phyloP scores from a whole-genome alignment of 1,140 invertebrate species.

The Trachymyrmex cornetzi region DNA sequence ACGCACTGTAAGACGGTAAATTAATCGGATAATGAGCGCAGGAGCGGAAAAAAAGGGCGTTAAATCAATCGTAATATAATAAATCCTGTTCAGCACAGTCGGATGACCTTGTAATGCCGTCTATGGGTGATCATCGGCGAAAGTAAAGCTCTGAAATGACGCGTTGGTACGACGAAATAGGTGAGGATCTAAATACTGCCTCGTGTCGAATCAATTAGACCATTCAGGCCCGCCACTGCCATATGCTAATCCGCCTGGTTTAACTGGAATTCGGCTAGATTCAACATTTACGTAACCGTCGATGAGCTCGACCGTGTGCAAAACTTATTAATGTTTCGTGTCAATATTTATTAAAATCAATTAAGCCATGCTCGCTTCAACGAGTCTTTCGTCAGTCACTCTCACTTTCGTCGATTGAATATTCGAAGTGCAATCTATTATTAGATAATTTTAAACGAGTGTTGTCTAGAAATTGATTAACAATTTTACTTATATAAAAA shows the following conservation, averaged over 20 bases:
- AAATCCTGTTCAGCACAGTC: background rate
- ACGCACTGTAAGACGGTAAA: slow-evolving; percentile 39
- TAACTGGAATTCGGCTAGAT: slow-evolving; percentile 39
- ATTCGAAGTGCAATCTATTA: background rate
- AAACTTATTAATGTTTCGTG: background rate
- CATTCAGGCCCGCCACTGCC: slow-evolving; percentile 11
- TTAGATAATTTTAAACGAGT: background rate
- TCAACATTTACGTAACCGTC: background rate
- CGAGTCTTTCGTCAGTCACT: slow-evolving; percentile 14
- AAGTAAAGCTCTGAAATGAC: slow-evolving; percentile 32
- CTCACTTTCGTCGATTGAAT: slow-evolving; percentile 33
- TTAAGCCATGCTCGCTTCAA: background rate
- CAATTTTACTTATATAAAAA: background rate
- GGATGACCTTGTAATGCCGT: slow-evolving; percentile 54
- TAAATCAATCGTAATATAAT: slow-evolving; percentile 47
- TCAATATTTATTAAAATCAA: slow-evolving; percentile 10
- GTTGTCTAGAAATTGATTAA: no score
- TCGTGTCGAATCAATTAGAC: slow-evolving; percentile 28
- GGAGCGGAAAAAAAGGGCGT: background rate
- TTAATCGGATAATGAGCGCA: slow-evolving; percentile 15
- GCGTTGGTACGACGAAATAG: slow-evolving; percentile 4
- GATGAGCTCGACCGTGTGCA: background rate
- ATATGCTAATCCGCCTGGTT: slow-evolving; percentile 56
- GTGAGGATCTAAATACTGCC: background rate
- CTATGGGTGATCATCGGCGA: slow-evolving; percentile 50